A percentile compares a stretch with the other conserved stretches of the same genome.
phyloP scores from a whole-genome alignment of 2,797 vertebrate genomes.

The Oreonectes daqikongensis region DNA sequence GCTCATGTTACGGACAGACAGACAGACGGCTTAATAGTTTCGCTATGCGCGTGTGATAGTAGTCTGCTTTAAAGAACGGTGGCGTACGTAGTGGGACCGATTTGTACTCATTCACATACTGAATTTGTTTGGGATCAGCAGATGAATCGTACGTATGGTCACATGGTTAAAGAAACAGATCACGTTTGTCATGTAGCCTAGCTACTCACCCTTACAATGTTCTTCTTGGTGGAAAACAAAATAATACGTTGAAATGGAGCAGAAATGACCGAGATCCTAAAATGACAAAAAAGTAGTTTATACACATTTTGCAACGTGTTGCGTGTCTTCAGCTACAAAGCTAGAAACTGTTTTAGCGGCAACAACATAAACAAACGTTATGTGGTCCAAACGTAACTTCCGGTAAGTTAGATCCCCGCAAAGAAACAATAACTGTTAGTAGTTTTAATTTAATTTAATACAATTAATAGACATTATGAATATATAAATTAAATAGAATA shows the following conservation, averaged over 20 bases:
- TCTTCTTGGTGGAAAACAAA: too few species aligned
- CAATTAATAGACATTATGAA: too few species aligned
- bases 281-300: background rate
- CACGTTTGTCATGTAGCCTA: background rate
- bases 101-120: slow-evolving; percentile 40
- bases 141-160: background rate
- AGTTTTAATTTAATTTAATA: too few species aligned
- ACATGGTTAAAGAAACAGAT: slow-evolving; percentile 3
- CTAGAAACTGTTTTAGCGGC: too few species aligned
- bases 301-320: too few species aligned
- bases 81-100: slow-evolving; percentile 57
- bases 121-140: background rate
- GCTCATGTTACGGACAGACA: slow-evolving; percentile 64
- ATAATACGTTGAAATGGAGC: background rate
- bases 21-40: slow-evolving; percentile 24
- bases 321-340: too few species aligned
- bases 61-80: slow-evolving; percentile 27
- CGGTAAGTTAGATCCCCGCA: too few species aligned
- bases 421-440: too few species aligned
- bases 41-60: slow-evolving; percentile 31
- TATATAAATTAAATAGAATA: too few species aligned
- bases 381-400: too few species aligned
- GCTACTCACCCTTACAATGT: background rate
- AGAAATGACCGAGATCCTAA: background rate
- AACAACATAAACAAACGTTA: too few species aligned